Evolutionary conservation across 2,888 invertebrate species (phyloP).

Genomic region (Ophion ventricosus): DNA sequence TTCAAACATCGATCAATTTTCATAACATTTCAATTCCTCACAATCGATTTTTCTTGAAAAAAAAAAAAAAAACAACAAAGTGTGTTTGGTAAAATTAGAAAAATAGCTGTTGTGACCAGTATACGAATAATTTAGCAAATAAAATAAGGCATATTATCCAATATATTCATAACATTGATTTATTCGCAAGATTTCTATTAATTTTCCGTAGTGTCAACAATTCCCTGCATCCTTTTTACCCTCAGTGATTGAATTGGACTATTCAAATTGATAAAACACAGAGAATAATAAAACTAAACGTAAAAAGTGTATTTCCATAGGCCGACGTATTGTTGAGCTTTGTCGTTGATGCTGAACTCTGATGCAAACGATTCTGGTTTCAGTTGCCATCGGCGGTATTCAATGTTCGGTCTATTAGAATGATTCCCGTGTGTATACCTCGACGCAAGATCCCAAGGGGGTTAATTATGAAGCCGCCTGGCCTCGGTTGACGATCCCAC

Average conservation of each 20-base stretch:
- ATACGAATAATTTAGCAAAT: no score
- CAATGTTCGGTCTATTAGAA: slow-evolving; percentile 25
- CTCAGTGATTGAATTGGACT: neutral
- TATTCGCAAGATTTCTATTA: no score
- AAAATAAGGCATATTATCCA: no score
- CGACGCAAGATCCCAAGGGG: slow-evolving; percentile 50
- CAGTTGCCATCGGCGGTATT: slow-evolving; percentile 3
- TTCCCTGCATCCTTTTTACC: no score
- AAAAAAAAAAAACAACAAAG: no score
- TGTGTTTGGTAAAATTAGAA: no score
- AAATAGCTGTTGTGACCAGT: no score
- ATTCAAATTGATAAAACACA: neutral
- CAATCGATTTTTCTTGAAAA: no score
- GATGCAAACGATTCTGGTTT: neutral
- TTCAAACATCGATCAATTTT: no score
- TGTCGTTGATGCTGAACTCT: neutral
- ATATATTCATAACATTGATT: no score
- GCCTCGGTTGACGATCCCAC: slow-evolving; percentile 26
- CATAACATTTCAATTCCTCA: no score
- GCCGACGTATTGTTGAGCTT: neutral
- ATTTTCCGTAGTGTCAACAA: no score
- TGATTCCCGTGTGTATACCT: slow-evolving; percentile 34
- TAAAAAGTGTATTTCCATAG: neutral
- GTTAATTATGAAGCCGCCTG: slow-evolving; percentile 57
- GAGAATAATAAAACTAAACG: neutral